phyloP scores from a whole-genome alignment of 92 coral and sea anemone species.

The Porites evermanni region DNA sequence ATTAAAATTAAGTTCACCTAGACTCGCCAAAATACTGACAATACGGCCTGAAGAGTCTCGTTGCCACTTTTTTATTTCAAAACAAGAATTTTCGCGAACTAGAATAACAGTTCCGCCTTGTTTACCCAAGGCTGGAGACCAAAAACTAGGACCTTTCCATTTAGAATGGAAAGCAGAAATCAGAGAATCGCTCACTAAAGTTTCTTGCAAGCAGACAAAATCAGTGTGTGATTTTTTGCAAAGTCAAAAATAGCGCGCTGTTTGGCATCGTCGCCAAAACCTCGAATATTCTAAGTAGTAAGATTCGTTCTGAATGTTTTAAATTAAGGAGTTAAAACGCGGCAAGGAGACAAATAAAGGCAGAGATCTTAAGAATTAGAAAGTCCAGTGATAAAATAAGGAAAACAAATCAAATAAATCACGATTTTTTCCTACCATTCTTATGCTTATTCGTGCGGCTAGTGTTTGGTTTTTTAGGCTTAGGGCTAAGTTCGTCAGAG shows the following conservation, averaged over 20 bases:
- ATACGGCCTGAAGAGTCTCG: constrained; percentile 24
- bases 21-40: neutral
- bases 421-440: neutral
- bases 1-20: neutral
- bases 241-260: neutral
- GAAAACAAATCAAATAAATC: neutral
- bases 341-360: too few species aligned
- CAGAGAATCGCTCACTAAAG: neutral
- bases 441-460: neutral
- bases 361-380: too few species aligned
- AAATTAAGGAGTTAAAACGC: too few species aligned
- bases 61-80: neutral
- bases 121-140: constrained; percentile 34
- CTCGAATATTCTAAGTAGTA: neutral
- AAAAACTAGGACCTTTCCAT: neutral
- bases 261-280: neutral
- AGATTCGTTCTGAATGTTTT: too few species aligned
- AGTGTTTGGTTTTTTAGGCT: neutral
- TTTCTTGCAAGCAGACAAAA: constrained; percentile 7
- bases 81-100: neutral
- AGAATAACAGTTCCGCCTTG: constrained; percentile 6
- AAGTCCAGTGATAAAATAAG: too few species aligned
- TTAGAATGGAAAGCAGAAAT: neutral
- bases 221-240: neutral
- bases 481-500: neutral